Conservation (phyloP, 2,888 invertebrate genomes). For the Lutraria lutraria region DNA sequence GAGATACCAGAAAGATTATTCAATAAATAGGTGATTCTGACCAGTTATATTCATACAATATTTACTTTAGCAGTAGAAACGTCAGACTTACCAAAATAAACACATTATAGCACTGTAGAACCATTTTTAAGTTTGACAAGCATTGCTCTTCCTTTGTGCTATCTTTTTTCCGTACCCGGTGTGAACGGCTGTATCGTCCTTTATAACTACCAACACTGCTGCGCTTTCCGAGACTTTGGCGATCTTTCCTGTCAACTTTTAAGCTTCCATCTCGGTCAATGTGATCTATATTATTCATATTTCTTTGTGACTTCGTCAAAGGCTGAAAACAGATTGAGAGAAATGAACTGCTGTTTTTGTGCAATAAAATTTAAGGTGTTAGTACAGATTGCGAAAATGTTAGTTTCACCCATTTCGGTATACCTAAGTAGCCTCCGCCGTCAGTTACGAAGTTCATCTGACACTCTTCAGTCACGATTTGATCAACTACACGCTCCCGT, state of each 20-base stretch:
- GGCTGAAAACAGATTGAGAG: slow-evolving; percentile 61
- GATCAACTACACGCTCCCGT: no score
- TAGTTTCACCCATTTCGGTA: no score
- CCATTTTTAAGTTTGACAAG: slow-evolving; percentile 69
- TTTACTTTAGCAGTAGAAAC: neutral
- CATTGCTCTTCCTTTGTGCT: slow-evolving; percentile 57
- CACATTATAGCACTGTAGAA: slow-evolving; percentile 77
- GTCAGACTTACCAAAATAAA: slow-evolving; percentile 73
- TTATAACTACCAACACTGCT: slow-evolving; percentile 59
- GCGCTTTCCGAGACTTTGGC: slow-evolving; percentile 53
- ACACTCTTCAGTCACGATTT: no score
- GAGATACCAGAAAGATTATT: neutral
- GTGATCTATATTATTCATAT: slow-evolving; percentile 64
- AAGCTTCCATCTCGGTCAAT: slow-evolving; percentile 58
- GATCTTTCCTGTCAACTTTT: slow-evolving; percentile 56
- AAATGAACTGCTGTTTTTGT: no score
- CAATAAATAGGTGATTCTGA: neutral
- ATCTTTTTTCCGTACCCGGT: slow-evolving; percentile 61
- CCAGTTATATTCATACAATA: neutral
- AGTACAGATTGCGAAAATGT: no score
- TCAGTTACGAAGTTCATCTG: no score
- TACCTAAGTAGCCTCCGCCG: no score
- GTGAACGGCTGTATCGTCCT: slow-evolving; percentile 43
- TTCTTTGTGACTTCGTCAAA: slow-evolving; percentile 62
- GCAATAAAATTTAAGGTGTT: no score